A percentile compares a stretch with the other conserved stretches of the same genome.
Conservation (phyloP, 2,797 vertebrate genomes). For the Sciurus vulgaris region DNA sequence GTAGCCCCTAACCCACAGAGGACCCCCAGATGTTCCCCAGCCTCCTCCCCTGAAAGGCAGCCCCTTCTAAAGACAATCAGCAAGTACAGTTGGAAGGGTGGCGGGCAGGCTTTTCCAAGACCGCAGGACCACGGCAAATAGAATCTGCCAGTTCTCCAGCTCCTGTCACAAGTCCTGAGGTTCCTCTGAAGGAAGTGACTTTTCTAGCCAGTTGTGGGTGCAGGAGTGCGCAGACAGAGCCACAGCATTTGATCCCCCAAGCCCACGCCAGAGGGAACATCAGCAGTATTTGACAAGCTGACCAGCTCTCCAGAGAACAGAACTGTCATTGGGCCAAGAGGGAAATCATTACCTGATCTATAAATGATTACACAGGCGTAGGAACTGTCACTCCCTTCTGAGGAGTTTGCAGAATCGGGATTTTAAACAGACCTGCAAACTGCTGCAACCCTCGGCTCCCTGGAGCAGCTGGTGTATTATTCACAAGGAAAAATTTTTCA, state of each 20-base stretch:
- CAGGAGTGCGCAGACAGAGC: neutral
- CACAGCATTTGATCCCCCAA: neutral
- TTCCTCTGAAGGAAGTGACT: slow-evolving; percentile 49
- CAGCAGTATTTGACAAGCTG: slow-evolving; percentile 93
- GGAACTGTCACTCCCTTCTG: slow-evolving; percentile 80
- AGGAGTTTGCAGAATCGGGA: slow-evolving; percentile 77
- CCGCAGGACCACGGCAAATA: neutral
- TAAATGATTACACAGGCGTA: slow-evolving; percentile 89
- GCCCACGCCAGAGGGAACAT: slow-evolving; percentile 86
- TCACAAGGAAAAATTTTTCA: slow-evolving; percentile 58
- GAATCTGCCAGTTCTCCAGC: neutral
- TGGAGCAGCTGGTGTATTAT: slow-evolving; percentile 70
- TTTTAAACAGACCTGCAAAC: slow-evolving; percentile 77
- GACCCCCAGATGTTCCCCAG: neutral
- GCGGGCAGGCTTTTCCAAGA: neutral
- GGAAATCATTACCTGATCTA: slow-evolving; percentile 93
- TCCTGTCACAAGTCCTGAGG: neutral
- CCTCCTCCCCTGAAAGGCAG: neutral
- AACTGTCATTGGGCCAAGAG: slow-evolving; percentile 90
- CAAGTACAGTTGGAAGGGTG: neutral
- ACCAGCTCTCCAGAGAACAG: slow-evolving; percentile 87
- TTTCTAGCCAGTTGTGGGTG: neutral
- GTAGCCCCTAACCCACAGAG: neutral
- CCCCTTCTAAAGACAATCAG: neutral
- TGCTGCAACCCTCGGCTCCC: slow-evolving; percentile 24